Evolutionary conservation across 2,888 invertebrate species (phyloP).

Genomic region (Philopedon plagiatum): DNA sequence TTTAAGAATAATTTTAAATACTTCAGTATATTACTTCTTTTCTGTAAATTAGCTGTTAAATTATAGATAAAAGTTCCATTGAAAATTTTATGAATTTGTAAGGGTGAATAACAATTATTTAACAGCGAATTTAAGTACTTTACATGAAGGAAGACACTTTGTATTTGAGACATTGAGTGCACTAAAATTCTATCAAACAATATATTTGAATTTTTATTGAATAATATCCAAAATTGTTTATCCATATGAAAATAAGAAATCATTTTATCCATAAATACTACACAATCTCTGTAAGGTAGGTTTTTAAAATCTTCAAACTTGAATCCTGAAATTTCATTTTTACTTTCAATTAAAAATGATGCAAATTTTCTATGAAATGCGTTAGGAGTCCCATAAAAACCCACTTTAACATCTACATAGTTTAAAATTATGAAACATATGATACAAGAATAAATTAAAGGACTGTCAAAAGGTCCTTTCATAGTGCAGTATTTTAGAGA

Average conservation of each 20-base stretch:
- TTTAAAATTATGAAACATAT: conserved; percentile 74
- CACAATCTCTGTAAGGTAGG: conserved; percentile 73
- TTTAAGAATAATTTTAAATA: conserved; percentile 55
- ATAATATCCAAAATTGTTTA: no score
- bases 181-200: conserved; percentile 73
- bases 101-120: conserved; percentile 72
- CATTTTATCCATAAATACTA: conserved; percentile 73
- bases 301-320: conserved; percentile 66
- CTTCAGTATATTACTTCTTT: conserved; percentile 56
- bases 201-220: conserved; percentile 69
- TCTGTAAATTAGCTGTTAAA: conserved; percentile 75
- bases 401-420: conserved; percentile 73
- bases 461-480: conserved; percentile 38
- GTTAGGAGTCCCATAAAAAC: conserved; percentile 70
- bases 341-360: conserved; percentile 58
- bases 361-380: conserved; percentile 65
- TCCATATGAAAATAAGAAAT: conserved; percentile 75
- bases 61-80: conserved; percentile 87
- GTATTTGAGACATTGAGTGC: conserved; percentile 78
- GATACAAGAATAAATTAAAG: conserved; percentile 73
- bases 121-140: conserved; percentile 78
- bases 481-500: conserved; percentile 73
- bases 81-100: conserved; percentile 75
- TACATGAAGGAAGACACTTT: conserved; percentile 74
- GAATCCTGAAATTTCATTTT: conserved; percentile 55